These are phyloP conservation scores for Selene dorsalis DNA, from an alignment of 2,797 vertebrate species.

Conservation along the genomic window DNA sequence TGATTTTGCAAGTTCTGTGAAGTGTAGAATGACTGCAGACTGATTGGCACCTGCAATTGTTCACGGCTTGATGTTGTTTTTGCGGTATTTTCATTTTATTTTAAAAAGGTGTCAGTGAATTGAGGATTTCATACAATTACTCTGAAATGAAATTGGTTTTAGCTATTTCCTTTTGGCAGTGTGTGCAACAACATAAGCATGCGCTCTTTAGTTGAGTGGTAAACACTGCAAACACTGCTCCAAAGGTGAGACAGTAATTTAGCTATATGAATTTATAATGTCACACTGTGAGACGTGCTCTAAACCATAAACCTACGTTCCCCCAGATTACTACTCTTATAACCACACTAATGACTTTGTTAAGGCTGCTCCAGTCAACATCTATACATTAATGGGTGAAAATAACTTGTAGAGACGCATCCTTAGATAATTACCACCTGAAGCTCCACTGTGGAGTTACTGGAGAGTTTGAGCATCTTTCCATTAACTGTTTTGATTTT, in stretches of 20 bases:
- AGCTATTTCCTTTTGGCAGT: background rate
- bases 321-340: background rate
- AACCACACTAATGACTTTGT: background rate
- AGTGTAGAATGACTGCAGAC: background rate
- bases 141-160: background rate
- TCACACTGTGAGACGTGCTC: too few relatives aligned
- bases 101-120: constrained; percentile 15
- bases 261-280: background rate
- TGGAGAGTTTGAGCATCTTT: background rate
- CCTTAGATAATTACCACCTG: background rate
- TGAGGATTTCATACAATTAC: too few relatives aligned
- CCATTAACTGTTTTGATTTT: background rate
- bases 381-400: background rate
- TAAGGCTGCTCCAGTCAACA: background rate
- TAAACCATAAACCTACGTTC: too few relatives aligned
- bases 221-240: background rate
- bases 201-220: constrained; percentile 1
- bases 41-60: constrained; percentile 24
- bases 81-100: constrained; percentile 16
- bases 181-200: background rate
- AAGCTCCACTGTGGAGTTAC: background rate
- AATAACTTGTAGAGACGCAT: background rate
- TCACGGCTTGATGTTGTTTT: constrained; percentile 22
- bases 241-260: background rate
- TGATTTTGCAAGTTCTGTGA: constrained; percentile 4